Base-by-base conservation (phyloP, 1,140 invertebrate species). In the Camponotus pennsylvanicus region DNA sequence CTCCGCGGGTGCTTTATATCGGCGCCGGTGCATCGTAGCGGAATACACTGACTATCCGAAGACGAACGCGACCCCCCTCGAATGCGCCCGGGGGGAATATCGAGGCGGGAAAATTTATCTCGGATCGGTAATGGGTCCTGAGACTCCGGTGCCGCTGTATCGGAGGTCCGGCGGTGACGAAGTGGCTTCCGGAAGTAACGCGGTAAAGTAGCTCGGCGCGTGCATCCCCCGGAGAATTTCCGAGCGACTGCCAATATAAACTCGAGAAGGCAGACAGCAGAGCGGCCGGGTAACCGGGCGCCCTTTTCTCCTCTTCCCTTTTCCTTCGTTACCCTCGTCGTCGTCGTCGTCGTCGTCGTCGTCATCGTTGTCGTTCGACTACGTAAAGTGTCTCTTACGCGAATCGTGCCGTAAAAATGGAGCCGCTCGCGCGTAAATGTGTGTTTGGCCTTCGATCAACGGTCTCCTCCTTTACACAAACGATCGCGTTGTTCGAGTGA, bases 81-180 rank as follows among this genome's bases (percentile, higher is more conserved):
- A 86, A 64, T 70, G 45, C 66, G 66, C 85, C 85, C 77, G n/a
- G 45, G 63, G 61, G 77, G 85, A 21, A 86, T 86, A 86, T 82
- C 85, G 85, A 70, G 63, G 64, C 49, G 85, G 77, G 79, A 75
- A 66, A 86, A 86, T 86, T 86, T 86, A 86, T 86, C 75, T 86
- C 78, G 67, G 70, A 32, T 18, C 59, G 42, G 79, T 84, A 86
- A 86, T 84, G 78, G 85, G 69, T 66, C 67, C 69, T 69, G 69
- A 86, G 13, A 57, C 55, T 18, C 49, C 15, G 49, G 77, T 69
- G 27, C 69, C 18, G 13, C 64, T 27, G 13, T 49, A 40, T 42
- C 79, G 52, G 49, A 40, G 37, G 69, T 61, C 15, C 67, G 57
- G 52, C 64, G 52, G 76, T 86, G 85, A 86, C 85, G 85, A 86